Conservation (phyloP, 53 echinoderm and acorn worm genomes). For the Pentamera pediparva region DNA sequence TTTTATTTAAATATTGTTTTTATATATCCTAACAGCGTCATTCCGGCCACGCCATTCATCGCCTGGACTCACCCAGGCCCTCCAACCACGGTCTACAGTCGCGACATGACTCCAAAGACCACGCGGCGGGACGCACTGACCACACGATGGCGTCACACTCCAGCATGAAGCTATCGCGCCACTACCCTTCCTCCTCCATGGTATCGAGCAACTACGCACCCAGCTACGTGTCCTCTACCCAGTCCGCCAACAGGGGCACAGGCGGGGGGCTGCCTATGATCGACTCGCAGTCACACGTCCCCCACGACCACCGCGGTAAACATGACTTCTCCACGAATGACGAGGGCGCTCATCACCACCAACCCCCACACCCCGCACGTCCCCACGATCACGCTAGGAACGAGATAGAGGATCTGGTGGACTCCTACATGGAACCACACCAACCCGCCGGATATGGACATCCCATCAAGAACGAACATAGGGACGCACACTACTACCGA, state of each 20-base stretch:
- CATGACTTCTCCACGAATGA: background rate
- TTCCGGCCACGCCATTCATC: too few species aligned
- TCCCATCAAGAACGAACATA: slow-evolving; percentile 49
- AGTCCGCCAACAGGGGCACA: background rate
- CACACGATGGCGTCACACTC: background rate
- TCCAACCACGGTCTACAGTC: too few species aligned
- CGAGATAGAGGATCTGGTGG: slow-evolving; percentile 1
- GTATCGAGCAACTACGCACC: background rate
- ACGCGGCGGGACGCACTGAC: too few species aligned
- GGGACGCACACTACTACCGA: background rate
- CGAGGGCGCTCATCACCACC: background rate
- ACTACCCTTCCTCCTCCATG: background rate
- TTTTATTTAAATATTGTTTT: too few species aligned
- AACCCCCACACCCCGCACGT: background rate
- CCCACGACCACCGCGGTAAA: background rate
- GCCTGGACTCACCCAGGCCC: too few species aligned
- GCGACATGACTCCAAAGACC: too few species aligned
- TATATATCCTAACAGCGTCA: too few species aligned
- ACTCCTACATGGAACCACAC: slow-evolving; percentile 22
- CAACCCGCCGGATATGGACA: slow-evolving; percentile 93
- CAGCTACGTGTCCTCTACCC: background rate
- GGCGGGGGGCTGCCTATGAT: background rate
- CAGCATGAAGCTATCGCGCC: background rate
- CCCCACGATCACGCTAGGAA: background rate
- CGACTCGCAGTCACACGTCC: background rate